Evolutionary conservation across 2,113 vertebrate species (phyloP), one percentile per base, ranked within the genome.

Genomic region (Xyrauchen texanus): DNA sequence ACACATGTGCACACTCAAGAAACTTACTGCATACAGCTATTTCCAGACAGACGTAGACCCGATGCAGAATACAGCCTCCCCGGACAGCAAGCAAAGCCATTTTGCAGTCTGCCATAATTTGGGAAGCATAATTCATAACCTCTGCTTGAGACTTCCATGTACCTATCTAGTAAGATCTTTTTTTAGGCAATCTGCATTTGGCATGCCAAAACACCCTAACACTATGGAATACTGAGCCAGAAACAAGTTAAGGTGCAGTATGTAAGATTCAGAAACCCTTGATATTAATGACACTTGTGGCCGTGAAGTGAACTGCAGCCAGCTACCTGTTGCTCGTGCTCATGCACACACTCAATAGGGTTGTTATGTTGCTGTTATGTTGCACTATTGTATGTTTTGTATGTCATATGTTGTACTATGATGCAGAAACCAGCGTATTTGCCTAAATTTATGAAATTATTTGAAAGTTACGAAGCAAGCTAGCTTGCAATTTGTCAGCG

Each of bases 61-160:
- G 44, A 77, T 58, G 60, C 64, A 81, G 70, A 77, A 80, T 62
- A 53, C 70, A 79, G 63, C 45, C 15, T 78, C 77, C 71, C 52
- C 12, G 62, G 51, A 78, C 68, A 51, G 62, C 58, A 42, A 78
- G 55, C 8, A 42, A 74, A 79, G 62, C 16, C 49, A 76, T 76
- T 69, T 78, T 88, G 82, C 7, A 79, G 85, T 85, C 51, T 6
- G 79, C 62, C 78, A 84, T 81, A 67, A 76, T 86, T 34, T 78
- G 77, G 52, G 46, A 77, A 76, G 53, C 71, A 55, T 66, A 86
- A 82, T 72, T 87, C 77, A 85, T 87, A 70, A 84, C 68, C 84
- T 62, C 68, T 57, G 71, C 61, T 57, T 58, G 49, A 60, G 44
- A 15, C 4, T 78, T 52, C 60, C 68, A 79, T 82, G 52, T 82